Evolutionary conservation across 1,140 invertebrate genomes (phyloP).

Genomic region (Episyrphus balteatus): DNA sequence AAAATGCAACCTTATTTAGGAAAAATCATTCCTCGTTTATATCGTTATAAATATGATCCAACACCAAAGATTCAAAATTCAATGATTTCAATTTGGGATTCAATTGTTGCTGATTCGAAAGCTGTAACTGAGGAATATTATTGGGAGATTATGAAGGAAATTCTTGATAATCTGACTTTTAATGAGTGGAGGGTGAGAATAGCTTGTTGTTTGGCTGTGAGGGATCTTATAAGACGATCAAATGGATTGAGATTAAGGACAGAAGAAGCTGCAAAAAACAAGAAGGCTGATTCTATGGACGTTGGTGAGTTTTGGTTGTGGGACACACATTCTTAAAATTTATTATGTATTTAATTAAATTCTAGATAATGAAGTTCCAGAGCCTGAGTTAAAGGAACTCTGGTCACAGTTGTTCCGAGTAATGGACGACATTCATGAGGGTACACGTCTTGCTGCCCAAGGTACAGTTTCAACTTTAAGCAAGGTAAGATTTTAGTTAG

Average conservation of each 20-base stretch:
- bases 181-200: conserved; percentile 80
- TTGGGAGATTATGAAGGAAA: conserved; percentile 72
- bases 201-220: conserved; percentile 77
- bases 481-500: conserved; percentile 51
- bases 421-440: conserved; percentile 89
- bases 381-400: conserved; percentile 51
- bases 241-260: conserved; percentile 31
- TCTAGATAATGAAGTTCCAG: conserved; percentile 21
- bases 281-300: conserved; percentile 8
- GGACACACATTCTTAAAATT: neutral
- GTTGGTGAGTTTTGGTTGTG: conserved; percentile 5
- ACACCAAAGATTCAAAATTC: conserved; percentile 81
- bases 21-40: conserved; percentile 79
- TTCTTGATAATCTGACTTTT: conserved; percentile 69
- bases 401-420: conserved; percentile 79
- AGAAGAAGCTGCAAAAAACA: conserved; percentile 5
- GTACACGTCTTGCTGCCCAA: conserved; percentile 67
- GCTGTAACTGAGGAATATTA: conserved; percentile 82
- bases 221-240: conserved; percentile 61
- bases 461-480: conserved; percentile 65
- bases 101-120: conserved; percentile 73
- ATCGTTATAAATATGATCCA: conserved; percentile 83
- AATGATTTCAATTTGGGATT: conserved; percentile 85
- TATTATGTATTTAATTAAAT: neutral
- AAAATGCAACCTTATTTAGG: conserved; percentile 71